Evolutionary conservation across 2,888 invertebrate genomes (phyloP).

Genomic region (Zhuqinia jingwanae): DNA sequence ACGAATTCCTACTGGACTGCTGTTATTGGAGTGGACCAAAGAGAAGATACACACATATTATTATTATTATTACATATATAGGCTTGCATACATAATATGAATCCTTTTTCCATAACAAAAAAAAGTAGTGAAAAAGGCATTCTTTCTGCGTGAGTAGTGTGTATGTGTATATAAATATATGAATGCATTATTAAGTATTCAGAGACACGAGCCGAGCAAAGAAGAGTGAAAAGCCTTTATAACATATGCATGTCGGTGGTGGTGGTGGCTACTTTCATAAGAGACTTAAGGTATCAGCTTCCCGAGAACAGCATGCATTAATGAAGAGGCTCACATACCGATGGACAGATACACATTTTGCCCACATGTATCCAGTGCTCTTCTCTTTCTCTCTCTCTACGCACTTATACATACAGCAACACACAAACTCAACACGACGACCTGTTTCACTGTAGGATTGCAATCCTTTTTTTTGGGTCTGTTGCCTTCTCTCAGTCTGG

Average conservation of each 20-base stretch:
- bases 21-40: constrained; percentile 13
- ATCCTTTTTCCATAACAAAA: background rate
- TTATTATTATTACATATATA: too few relatives aligned
- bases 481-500: background rate
- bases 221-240: background rate
- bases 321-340: constrained; percentile 43
- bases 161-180: constrained; percentile 26
- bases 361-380: constrained; percentile 7
- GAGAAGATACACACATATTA: constrained; percentile 18
- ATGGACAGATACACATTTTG: constrained; percentile 24
- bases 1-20: constrained; percentile 59
- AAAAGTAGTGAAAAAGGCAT: constrained; percentile 1
- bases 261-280: constrained; percentile 24
- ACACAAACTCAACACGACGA: background rate
- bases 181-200: constrained; percentile 24
- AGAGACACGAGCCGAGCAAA: background rate
- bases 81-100: too few relatives aligned
- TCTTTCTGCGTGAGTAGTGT: background rate
- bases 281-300: constrained; percentile 60
- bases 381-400: background rate
- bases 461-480: too few relatives aligned
- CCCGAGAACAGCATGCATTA: constrained; percentile 37
- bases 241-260: background rate
- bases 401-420: constrained; percentile 19
- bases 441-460: too few relatives aligned